Conservation (phyloP, 2,888 invertebrate species). For the Ennomos fuscantarius region DNA sequence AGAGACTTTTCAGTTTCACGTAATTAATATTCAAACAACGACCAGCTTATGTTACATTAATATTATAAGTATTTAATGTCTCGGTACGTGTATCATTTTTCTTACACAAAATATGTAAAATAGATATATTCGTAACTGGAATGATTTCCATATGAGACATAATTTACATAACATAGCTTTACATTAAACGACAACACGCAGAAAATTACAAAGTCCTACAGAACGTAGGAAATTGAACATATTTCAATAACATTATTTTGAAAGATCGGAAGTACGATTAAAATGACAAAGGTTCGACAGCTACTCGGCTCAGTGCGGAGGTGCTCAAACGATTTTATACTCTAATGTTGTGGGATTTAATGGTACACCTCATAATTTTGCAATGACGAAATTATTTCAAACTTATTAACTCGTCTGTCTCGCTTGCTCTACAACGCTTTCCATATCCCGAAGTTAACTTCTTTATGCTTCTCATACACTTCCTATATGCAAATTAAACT, state of each 20-base stretch:
- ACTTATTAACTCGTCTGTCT: constrained; percentile 67
- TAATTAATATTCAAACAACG: too few species aligned
- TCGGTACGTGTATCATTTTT: constrained; percentile 9
- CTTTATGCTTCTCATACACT: constrained; percentile 53
- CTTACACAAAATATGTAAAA: constrained; percentile 32
- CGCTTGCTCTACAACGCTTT: constrained; percentile 53
- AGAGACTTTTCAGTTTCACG: too few species aligned
- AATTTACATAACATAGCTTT: constrained; percentile 37
- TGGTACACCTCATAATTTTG: constrained; percentile 51
- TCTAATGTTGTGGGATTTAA: constrained; percentile 55
- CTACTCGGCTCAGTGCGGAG: constrained; percentile 55
- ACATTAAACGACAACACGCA: constrained; percentile 49
- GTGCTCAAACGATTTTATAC: constrained; percentile 61
- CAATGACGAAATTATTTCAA: constrained; percentile 54
- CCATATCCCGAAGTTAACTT: constrained; percentile 53
- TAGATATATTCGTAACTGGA: constrained; percentile 38
- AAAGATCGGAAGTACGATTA: constrained; percentile 83
- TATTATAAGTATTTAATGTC: too few species aligned
- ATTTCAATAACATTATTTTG: constrained; percentile 84
- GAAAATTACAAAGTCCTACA: constrained; percentile 68
- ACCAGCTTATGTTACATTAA: too few species aligned
- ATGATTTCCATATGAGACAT: constrained; percentile 35
- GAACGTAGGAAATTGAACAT: constrained; percentile 82
- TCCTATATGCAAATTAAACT: constrained; percentile 55
- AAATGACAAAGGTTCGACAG: constrained; percentile 84